A percentile compares a stretch with the other conserved stretches of the same genome.
phyloP scores from a whole-genome alignment of 2,113 vertebrate genomes.

The Sakesphorus luctuosus region DNA sequence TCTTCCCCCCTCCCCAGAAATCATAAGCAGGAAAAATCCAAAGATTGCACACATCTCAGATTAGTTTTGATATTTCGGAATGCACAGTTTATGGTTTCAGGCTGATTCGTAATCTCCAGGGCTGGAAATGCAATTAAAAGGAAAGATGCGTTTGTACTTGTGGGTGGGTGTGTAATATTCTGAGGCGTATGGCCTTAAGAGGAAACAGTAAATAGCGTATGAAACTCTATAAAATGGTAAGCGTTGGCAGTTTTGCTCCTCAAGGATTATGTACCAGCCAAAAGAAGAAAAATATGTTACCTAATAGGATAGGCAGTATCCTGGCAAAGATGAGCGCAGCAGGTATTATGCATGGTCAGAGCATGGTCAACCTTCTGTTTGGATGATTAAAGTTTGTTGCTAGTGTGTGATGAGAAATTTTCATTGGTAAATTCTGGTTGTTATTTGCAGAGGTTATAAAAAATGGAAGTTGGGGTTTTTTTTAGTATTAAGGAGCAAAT shows the following conservation, averaged over 20 bases:
- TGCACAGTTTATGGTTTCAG: not conserved
- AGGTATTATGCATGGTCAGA: not conserved
- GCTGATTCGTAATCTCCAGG: not conserved
- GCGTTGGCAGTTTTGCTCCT: not conserved
- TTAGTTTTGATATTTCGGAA: not conserved
- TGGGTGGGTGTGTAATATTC: not conserved
- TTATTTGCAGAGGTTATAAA: not conserved
- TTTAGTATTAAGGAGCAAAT: not conserved
- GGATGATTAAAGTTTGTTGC: not conserved
- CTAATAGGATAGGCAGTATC: not conserved
- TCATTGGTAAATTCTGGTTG: not conserved
- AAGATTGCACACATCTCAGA: rapidly evolving
- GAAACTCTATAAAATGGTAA: not conserved
- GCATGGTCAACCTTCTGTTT: not conserved
- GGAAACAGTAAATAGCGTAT: slow-evolving; percentile 3
- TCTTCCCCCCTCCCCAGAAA: not conserved
- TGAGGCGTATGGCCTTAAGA: slow-evolving; percentile 6
- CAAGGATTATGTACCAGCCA: not conserved
- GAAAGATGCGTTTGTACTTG: not conserved
- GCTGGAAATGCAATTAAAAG: not conserved
- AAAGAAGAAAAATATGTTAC: not conserved
- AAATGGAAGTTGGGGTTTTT: not conserved
- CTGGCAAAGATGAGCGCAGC: not conserved
- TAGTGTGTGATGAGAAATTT: not conserved
- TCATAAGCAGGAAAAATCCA: not conserved